Conservation (phyloP, 2,888 invertebrate species). For the Cyclophora albipunctata region DNA sequence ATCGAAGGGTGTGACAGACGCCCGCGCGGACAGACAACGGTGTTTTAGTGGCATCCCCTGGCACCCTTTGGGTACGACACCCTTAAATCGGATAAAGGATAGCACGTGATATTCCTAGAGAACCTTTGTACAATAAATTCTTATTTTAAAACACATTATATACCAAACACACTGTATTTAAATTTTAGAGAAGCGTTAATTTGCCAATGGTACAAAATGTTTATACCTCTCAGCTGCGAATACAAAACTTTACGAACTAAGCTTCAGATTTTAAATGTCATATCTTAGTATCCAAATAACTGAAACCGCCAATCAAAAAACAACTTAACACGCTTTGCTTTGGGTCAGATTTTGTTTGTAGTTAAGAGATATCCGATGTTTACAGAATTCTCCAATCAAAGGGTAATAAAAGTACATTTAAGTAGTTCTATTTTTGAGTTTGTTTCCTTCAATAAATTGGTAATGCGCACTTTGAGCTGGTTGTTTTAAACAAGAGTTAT, state of each 20-base stretch:
- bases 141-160: no score
- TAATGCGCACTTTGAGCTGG: conserved; percentile 20
- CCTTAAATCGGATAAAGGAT: no score
- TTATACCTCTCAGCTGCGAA: conserved; percentile 5
- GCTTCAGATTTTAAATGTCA: no score
- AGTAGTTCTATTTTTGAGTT: conserved; percentile 53
- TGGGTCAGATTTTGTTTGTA: background rate
- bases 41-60: no score
- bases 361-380: conserved; percentile 22
- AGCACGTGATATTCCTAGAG: no score
- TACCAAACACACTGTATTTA: background rate
- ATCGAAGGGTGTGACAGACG: no score
- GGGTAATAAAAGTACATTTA: conserved; percentile 53
- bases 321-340: no score
- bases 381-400: conserved; percentile 55
- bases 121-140: no score
- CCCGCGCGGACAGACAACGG: no score
- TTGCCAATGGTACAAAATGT: conserved; percentile 4
- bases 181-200: background rate
- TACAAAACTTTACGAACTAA: background rate
- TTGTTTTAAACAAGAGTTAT: conserved; percentile 1
- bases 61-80: no score
- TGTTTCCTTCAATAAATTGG: conserved; percentile 56
- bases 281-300: no score
- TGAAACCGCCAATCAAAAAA: no score